Percentiles rank a stretch among this genome's conserved stretches.
phyloP scores from a whole-genome alignment of 2,113 vertebrate genomes.

The Deroptyus accipitrinus region DNA sequence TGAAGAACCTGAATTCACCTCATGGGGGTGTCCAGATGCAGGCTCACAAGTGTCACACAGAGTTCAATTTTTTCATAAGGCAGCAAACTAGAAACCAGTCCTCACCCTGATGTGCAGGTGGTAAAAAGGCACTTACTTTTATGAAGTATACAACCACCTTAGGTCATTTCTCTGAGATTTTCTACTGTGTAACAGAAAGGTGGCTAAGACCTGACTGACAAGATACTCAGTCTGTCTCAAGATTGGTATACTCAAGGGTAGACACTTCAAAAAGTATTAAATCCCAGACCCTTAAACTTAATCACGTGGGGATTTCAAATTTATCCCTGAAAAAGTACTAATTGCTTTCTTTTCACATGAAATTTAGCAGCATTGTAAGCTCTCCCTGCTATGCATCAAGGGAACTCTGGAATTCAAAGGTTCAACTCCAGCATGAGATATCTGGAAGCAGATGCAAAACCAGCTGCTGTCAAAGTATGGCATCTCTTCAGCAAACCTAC shows the following conservation, averaged over 20 bases:
- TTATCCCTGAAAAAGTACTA: not conserved
- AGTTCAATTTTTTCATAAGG: not conserved
- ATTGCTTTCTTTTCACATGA: not conserved
- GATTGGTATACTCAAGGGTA: not conserved
- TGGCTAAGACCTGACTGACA: not conserved
- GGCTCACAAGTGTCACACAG: not conserved
- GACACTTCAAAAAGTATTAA: not conserved
- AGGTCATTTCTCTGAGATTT: not conserved
- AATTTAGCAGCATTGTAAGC: not conserved
- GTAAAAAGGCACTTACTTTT: not conserved
- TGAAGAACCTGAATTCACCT: not conserved
- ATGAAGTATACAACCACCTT: not conserved
- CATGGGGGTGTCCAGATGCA: accelerated
- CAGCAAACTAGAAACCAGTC: not conserved
- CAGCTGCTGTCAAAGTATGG: not conserved
- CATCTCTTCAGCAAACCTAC: not conserved
- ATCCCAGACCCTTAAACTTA: not conserved
- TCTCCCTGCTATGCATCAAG: not conserved
- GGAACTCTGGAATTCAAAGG: not conserved
- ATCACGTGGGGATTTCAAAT: not conserved
- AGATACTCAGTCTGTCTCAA: not conserved
- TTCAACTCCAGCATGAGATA: not conserved
- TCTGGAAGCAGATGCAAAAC: not conserved
- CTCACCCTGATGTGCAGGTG: not conserved
- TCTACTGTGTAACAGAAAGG: not conserved